phyloP scores from a whole-genome alignment of 1,140 invertebrate species.

The Zelostemma sp. region DNA sequence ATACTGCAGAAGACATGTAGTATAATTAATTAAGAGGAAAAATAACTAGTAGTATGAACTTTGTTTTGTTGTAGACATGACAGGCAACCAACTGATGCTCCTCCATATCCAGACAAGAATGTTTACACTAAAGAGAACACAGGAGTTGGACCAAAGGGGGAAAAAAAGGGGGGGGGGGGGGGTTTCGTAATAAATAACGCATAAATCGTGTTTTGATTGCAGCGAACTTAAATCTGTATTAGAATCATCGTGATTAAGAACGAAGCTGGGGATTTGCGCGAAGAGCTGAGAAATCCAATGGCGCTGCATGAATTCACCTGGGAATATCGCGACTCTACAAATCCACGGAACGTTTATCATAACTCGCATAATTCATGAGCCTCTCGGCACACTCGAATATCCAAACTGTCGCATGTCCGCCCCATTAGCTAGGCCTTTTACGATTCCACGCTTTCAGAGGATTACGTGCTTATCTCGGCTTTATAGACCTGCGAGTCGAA shows the following conservation, averaged over 20 bases:
- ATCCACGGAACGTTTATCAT: conserved; percentile 45
- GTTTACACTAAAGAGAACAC: no score
- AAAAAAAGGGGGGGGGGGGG: no score
- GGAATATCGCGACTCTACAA: conserved; percentile 29
- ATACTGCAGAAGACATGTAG: no score
- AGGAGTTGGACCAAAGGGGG: no score
- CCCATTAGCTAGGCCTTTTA: conserved; percentile 47
- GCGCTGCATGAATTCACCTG: conserved; percentile 22
- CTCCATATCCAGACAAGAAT: no score
- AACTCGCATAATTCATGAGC: conserved; percentile 50
- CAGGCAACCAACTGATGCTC: no score
- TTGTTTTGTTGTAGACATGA: no score
- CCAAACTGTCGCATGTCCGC: conserved; percentile 43
- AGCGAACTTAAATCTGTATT: conserved; percentile 31
- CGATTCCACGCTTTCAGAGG: conserved; percentile 40
- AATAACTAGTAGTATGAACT: no score
- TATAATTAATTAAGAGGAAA: no score
- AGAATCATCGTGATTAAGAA: conserved; percentile 39
- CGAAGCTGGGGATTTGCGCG: conserved; percentile 11
- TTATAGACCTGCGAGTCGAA: conserved; percentile 17
- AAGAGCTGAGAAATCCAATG: conserved; percentile 35
- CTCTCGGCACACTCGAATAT: conserved; percentile 35
- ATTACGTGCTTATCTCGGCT: conserved; percentile 42
- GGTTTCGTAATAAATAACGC: conserved; percentile 11
- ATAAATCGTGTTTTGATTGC: conserved; percentile 18